Evolutionary conservation across 64 coral and sea anemone species (phyloP), one percentile per base, ranked within the genome.

Genomic region (Stichodactyla helianthus): DNA sequence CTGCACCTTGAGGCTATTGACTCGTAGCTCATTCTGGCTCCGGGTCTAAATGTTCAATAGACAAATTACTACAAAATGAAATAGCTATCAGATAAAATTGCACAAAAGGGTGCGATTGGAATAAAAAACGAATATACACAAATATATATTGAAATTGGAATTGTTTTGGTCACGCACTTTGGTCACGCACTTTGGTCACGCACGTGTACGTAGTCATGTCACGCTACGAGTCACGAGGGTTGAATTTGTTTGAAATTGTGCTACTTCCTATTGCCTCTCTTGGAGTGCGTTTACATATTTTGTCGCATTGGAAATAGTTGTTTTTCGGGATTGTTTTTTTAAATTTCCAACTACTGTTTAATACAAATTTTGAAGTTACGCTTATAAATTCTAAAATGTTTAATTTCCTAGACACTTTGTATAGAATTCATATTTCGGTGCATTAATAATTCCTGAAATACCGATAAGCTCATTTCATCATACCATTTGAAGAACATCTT

Each of bases 61-160:
- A 74, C 22, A 74, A 74, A 35, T n/a, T 10, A 74, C 25, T 31
- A 74, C 10, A 74, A 74, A 74, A 74, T 74, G 68, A 74, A 74
- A 74, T 74, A 26, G 12, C 68, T 74, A 27, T 74, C 25, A 74
- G 68, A 74, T 54, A 81, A 81, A 81, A 52, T 81, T 15, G 78
- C 78, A 81, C 78, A 81, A 81, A 81, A 81, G n/a, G 78, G 51
- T 81, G 78, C 78, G 18, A n/a, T 54, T 81, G 78, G 52, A 81
- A 52, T 51, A 52, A 81, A 81, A 81, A 81, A 81, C 52, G 35
- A 54, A 81, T 81, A 81, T 81, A 81, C 78, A 81, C 35, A 81
- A 52, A 81, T 81, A 81, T 71, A 44, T 81, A 54, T 81, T 81
- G 78, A 54, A 81, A 81, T n/a, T 74, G 68, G 51, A 52, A 81